Evolutionary conservation across 2,888 invertebrate species (phyloP), one percentile per base, ranked within the genome.

Genomic region (Drosophila koepferae): DNA sequence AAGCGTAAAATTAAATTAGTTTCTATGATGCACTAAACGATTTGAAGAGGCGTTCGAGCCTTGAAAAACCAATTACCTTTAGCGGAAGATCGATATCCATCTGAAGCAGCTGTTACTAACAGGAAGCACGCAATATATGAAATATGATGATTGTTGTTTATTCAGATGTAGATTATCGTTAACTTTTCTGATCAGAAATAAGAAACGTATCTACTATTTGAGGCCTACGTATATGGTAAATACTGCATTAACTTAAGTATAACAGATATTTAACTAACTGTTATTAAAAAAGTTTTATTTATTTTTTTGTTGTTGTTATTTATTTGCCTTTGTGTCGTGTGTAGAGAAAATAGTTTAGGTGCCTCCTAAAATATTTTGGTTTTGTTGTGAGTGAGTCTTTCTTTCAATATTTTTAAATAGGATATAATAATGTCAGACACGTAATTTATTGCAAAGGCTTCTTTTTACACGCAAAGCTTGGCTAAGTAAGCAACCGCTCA

Each of bases 401-500:
- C 61, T 34, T 74, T 74, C 78, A 49, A 38, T 38, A 46, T 80
- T 73, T 86, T 90, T 84, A 89, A 86, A 90, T 91, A 90, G 75
- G 82, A 90, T 84, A 91, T 90, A 91, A 92, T 92, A 92, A 91
- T 92, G 91, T 86, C 92, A 90, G 89, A 82, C 82, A 89, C 84
- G 91, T 91, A 92, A 92, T 92, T 92, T 92, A 92, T 92, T 77
- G 91, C 63, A 80, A 77, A 69, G 68, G 70, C 55, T 74, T 75
- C 63, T 74, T 68, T 70, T 62, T 71, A 69, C 88, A 88, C 86
- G 90, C 81, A 82, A 82, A 82, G 77, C 86, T 86, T 80, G 70
- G 71, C 40, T 56, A 62, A 58, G 61, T 48, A 61, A 44, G 46
- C 71, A 60, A 56, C 59, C 60, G 59, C 70, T 70, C 72, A 73